Evolutionary conservation across 2,113 vertebrate genomes (phyloP), one percentile per base, ranked within the genome.

Genomic region (Hippocampus barbouri): DNA sequence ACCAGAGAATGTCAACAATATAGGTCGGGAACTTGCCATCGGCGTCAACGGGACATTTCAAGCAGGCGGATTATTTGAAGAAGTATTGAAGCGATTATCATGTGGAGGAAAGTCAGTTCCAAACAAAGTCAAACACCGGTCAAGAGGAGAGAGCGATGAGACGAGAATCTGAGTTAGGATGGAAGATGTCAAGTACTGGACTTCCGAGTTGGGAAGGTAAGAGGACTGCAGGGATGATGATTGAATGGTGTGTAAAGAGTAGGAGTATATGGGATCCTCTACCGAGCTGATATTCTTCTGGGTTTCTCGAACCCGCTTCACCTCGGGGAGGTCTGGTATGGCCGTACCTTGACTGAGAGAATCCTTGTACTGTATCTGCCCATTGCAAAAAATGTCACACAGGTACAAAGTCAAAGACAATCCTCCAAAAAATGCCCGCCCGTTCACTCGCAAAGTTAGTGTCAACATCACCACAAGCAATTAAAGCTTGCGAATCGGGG

Each of bases 201-300:
- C 14, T 47, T 66, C 23, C 6, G 43, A 66, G 77, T 8, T 8
- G 38, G 45, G 0, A n/a, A 15, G 51, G n/a, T 62, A 56, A 66
- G 51, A 66, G n/a, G 72, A 15, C 71, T 65, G 20, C 4, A 34
- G 25, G 4, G 45, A 8, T 4, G 71, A 23, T 74, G 12, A 43
- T 63, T 60, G 54, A 57, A 68, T 68, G 34, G 66, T 5, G 9
- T 1, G 20, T 53, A 10, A 38, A 25, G 27, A 20, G 47, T 16
- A 11, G 27, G 73, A 14, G 43, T 10, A 68, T 70, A 74, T 82
- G 75, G 78, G 66, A 71, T 64, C 27, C 73, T 82, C 86, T 98
- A 98, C 97, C 96, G 91, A 94, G 92, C 97, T 99, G 91, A 99
- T 99, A 93, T 98, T 95, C 92, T 96, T 98, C 95, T 98, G 97